A percentile compares a stretch with the other conserved stretches of the same genome.
Evolutionary conservation across 2,113 vertebrate species (phyloP).

Genomic region (Columba janthina): DNA sequence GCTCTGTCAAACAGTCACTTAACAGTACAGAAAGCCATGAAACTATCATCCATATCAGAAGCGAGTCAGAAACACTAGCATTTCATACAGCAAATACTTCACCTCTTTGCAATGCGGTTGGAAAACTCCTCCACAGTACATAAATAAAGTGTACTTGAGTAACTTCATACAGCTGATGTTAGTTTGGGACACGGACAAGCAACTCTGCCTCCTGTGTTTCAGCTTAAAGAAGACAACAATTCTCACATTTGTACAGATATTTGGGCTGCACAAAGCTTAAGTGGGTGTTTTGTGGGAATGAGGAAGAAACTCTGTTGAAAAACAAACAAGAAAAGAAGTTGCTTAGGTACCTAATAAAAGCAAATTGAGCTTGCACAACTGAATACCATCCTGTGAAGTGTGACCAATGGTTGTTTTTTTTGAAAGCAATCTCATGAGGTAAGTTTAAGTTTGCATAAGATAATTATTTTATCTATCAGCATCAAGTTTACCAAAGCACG

Average conservation of each 20-base stretch:
- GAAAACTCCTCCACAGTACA: neutral
- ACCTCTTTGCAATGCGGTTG: neutral
- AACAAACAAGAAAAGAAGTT: neutral
- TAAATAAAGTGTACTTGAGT: neutral
- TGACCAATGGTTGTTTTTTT: neutral
- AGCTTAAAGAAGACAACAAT: neutral
- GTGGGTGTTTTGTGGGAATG: neutral
- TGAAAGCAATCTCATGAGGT: neutral
- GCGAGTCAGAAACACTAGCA: neutral
- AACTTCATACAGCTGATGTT: neutral
- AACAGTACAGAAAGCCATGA: neutral
- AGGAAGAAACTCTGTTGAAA: neutral
- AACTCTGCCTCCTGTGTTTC: neutral
- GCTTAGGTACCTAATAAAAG: neutral
- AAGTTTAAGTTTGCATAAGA: neutral
- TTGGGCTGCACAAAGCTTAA: neutral
- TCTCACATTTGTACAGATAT: accelerated
- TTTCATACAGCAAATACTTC: neutral
- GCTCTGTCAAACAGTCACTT: neutral
- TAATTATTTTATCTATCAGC: neutral
- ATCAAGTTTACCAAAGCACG: neutral
- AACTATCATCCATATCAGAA: neutral
- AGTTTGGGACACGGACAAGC: neutral
- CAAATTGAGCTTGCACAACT: neutral
- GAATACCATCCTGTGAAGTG: neutral